A percentile compares a stretch with the other conserved stretches of the same genome.
These are phyloP conservation scores for Varanus salvator DNA, from an alignment of 2,113 vertebrate genomes.

Conservation along the genomic window DNA sequence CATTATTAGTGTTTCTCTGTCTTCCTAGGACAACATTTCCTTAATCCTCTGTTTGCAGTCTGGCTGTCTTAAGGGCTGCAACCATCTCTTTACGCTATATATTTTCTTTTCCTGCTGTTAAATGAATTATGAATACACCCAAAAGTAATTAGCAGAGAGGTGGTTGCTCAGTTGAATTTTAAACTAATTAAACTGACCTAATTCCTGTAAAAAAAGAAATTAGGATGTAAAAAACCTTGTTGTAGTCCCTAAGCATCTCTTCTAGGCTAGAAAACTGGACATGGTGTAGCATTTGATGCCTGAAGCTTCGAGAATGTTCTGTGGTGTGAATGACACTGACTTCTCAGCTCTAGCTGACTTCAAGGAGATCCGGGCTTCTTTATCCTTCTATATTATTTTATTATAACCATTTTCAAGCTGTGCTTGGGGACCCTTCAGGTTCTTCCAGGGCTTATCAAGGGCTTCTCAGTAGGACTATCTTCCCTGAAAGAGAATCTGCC, in stretches of 20 bases:
- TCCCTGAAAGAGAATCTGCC: background rate
- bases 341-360: background rate
- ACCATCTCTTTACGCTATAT: background rate
- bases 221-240: constrained; percentile 49
- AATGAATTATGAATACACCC: constrained; percentile 51
- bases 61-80: background rate
- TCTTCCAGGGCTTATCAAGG: background rate
- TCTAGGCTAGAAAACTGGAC: constrained; percentile 12
- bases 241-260: constrained; percentile 43
- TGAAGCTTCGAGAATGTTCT: background rate
- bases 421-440: background rate
- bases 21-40: background rate
- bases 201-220: constrained; percentile 69
- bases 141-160: constrained; percentile 63
- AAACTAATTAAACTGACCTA: constrained; percentile 68
- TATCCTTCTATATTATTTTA: background rate
- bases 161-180: constrained; percentile 65
- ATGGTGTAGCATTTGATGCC: fast-evolving
- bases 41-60: constrained; percentile 4
- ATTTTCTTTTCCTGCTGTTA: constrained; percentile 4
- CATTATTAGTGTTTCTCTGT: constrained; percentile 12
- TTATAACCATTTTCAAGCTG: background rate
- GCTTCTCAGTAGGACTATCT: background rate
- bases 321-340: fast-evolving
- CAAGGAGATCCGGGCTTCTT: background rate